phyloP scores from a whole-genome alignment of 2,797 vertebrate genomes.

The Alauda arvensis region DNA sequence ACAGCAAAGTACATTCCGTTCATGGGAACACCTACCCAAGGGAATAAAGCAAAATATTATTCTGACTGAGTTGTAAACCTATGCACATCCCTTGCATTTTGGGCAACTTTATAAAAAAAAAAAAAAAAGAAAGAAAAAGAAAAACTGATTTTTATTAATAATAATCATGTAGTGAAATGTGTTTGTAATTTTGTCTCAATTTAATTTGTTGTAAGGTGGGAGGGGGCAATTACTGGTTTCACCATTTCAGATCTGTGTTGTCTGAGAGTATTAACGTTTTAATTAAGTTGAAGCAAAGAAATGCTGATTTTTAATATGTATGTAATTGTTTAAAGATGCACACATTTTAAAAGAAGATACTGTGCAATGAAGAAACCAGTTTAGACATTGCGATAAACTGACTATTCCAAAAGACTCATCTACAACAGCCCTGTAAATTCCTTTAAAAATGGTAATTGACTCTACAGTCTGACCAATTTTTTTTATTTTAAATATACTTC shows the following conservation, averaged over 20 bases:
- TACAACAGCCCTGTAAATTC: constrained; percentile 93
- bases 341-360: constrained; percentile 84
- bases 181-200: constrained; percentile 92
- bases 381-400: constrained; percentile 80
- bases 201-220: constrained; percentile 87
- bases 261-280: constrained; percentile 94
- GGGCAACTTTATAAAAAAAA: constrained; percentile 89
- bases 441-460: constrained; percentile 86
- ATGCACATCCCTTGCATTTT: constrained; percentile 95
- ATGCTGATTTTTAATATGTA: constrained; percentile 90
- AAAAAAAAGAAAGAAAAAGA: background rate
- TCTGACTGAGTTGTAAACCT: constrained; percentile 84
- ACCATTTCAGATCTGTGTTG: constrained; percentile 90
- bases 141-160: constrained; percentile 90
- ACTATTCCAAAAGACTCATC: constrained; percentile 81
- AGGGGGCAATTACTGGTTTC: constrained; percentile 81
- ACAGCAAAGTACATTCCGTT: constrained; percentile 91
- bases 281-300: constrained; percentile 81
- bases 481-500: constrained; percentile 91
- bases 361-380: constrained; percentile 84
- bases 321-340: constrained; percentile 93
- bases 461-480: constrained; percentile 92
- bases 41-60: constrained; percentile 79
- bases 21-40: constrained; percentile 82
- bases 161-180: constrained; percentile 93